Conservation (phyloP, 2,113 vertebrate species). For the Perca schrenkii region DNA sequence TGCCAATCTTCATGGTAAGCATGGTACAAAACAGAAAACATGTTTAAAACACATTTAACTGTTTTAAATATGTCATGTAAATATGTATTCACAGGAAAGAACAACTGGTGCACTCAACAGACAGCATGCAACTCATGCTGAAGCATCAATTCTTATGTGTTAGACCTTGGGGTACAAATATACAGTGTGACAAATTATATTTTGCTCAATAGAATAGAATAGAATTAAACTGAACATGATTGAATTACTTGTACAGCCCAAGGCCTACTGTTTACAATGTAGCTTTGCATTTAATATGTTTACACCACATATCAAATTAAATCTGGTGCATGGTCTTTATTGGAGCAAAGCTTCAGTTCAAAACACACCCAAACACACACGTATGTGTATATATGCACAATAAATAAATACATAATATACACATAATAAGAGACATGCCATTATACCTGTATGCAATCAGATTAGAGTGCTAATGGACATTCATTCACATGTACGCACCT, state of each 20-base stretch:
- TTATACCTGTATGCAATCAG: conserved; percentile 1
- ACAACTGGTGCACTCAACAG: background rate
- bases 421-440: conserved; percentile 4
- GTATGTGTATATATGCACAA: background rate
- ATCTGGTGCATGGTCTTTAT: background rate
- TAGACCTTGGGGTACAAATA: conserved; percentile 24
- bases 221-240: background rate
- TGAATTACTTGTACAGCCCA: background rate
- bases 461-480: background rate
- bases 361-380: conserved; percentile 5
- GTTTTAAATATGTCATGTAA: conserved; percentile 62
- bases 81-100: background rate
- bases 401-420: background rate
- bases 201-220: background rate
- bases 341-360: conserved; percentile 11
- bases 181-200: background rate
- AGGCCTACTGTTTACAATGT: background rate
- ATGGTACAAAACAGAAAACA: conserved; percentile 77
- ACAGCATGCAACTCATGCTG: conserved; percentile 13
- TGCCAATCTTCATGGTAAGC: conserved; percentile 81
- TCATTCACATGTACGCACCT: conserved; percentile 86
- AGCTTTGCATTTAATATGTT: conserved; percentile 6
- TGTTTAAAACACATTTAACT: conserved; percentile 66
- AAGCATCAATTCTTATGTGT: conserved; percentile 36
- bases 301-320: background rate